Evolutionary conservation across 2,113 vertebrate genomes (phyloP).

Genomic region (Oriolus oriolus): DNA sequence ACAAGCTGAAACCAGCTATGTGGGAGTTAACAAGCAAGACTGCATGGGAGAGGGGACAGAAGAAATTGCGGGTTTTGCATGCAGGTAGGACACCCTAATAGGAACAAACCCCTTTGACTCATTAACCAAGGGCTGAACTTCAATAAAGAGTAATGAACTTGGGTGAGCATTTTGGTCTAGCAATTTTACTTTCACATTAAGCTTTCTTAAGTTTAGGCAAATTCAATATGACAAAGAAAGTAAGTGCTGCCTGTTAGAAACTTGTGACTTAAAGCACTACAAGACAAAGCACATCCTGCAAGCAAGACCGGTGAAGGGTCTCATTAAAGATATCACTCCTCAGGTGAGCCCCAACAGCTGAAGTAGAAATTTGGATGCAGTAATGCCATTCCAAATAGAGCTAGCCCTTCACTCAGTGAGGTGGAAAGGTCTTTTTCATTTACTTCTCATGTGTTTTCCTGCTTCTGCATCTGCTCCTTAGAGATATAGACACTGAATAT

Average conservation of each 20-base stretch:
- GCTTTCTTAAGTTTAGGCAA: not conserved
- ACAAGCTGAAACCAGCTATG: not conserved
- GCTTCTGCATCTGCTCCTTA: not conserved
- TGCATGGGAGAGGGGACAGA: not conserved
- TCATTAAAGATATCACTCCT: not conserved
- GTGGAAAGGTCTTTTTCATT: not conserved
- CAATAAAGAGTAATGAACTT: not conserved
- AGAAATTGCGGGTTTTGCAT: not conserved
- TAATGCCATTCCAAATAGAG: not conserved
- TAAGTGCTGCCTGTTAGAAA: not conserved
- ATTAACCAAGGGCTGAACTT: not conserved
- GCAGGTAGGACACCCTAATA: not conserved
- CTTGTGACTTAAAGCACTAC: not conserved
- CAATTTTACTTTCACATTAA: not conserved
- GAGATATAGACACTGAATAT: not conserved
- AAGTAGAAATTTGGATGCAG: not conserved
- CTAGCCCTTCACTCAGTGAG: not conserved
- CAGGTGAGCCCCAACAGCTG: not conserved
- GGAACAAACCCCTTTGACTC: not conserved
- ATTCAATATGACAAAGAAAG: not conserved
- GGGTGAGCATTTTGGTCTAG: not conserved
- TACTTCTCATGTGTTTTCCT: not conserved
- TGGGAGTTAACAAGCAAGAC: not conserved
- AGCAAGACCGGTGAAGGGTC: not conserved
- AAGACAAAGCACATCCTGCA: not conserved